These are phyloP conservation scores for Mastomys natalensis DNA, from an alignment of 2,113 vertebrate genomes.

Conservation along the genomic window DNA sequence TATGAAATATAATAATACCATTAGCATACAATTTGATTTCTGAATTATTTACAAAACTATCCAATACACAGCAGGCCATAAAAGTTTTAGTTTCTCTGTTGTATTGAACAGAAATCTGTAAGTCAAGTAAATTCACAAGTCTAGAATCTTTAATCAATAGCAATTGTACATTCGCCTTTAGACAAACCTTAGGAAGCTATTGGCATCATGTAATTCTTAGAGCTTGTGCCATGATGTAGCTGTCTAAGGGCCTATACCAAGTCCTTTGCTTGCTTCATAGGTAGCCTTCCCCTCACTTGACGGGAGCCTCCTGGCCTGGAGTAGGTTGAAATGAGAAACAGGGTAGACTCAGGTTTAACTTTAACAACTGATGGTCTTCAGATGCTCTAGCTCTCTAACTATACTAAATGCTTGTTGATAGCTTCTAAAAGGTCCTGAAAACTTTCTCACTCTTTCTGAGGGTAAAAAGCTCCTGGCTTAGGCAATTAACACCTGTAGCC, in stretches of 20 bases:
- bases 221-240: neutral
- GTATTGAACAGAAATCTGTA: neutral
- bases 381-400: too few species aligned
- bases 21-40: neutral
- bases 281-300: neutral
- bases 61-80: neutral
- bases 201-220: neutral
- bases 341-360: too few species aligned
- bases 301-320: too few species aligned
- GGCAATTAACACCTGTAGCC: too few species aligned
- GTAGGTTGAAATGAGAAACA: too few species aligned
- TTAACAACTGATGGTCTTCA: too few species aligned
- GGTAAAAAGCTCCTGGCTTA: too few species aligned
- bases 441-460: too few species aligned
- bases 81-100: neutral
- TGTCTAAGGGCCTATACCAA: neutral
- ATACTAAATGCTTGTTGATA: too few species aligned
- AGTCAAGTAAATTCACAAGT: neutral
- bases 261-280: neutral
- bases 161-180: neutral
- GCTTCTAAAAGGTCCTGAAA: too few species aligned
- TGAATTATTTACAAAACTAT: slow-evolving; percentile 19
- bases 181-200: neutral
- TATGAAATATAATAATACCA: neutral
- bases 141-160: neutral